Evolutionary conservation across 2,888 invertebrate genomes (phyloP).

Genomic region (Poecilus cupreus): DNA sequence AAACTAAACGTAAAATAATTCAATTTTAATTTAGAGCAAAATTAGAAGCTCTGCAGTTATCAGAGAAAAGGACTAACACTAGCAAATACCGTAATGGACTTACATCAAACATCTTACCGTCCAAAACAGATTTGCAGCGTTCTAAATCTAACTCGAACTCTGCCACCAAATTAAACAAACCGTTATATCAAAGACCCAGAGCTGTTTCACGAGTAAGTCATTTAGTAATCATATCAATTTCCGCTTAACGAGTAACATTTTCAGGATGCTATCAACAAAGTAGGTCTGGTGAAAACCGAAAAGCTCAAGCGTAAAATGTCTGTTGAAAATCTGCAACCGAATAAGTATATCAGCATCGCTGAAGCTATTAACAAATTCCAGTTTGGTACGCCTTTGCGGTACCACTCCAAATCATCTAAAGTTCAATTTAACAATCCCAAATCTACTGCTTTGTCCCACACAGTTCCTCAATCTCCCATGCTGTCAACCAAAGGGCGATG

Average conservation of each 20-base stretch:
- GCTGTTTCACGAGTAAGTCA: slow-evolving; percentile 30
- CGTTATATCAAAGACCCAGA: slow-evolving; percentile 30
- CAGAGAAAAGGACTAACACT: background rate
- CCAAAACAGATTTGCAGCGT: background rate
- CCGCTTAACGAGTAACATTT: too few relatives aligned
- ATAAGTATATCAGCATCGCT: slow-evolving; percentile 74
- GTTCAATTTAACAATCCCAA: slow-evolving; percentile 46
- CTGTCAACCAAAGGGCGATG: slow-evolving; percentile 75
- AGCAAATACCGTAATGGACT: background rate
- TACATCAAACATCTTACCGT: background rate
- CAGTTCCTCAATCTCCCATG: slow-evolving; percentile 75
- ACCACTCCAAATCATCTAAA: slow-evolving; percentile 69
- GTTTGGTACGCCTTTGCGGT: slow-evolving; percentile 75
- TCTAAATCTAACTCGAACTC: background rate
- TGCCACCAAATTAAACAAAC: background rate
- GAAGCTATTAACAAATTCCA: slow-evolving; percentile 75
- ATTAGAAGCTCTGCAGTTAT: slow-evolving; percentile 21
- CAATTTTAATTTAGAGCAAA: background rate
- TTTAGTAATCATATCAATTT: too few relatives aligned
- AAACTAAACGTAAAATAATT: background rate
- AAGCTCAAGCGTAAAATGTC: slow-evolving; percentile 51
- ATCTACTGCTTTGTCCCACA: slow-evolving; percentile 63
- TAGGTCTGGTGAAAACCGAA: background rate
- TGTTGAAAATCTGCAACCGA: slow-evolving; percentile 54
- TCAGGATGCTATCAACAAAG: slow-evolving; percentile 28